Evolutionary conservation across 2,113 vertebrate genomes (phyloP), one percentile per base, ranked within the genome.

Genomic region (Pyxicephalus adspersus): DNA sequence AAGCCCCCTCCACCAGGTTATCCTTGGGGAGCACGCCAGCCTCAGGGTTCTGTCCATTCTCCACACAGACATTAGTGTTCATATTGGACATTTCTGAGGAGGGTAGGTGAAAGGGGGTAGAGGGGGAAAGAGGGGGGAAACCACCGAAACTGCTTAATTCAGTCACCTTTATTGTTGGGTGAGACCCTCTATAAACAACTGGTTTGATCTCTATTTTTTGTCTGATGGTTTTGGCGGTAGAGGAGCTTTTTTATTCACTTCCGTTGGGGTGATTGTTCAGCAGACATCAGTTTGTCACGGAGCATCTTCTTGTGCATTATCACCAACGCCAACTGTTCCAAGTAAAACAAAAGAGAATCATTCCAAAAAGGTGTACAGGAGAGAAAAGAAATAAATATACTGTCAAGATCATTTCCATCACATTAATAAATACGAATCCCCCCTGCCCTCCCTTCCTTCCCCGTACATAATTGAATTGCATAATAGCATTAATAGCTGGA

Each of bases 31-130:
- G 89, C 82, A 96, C 95, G 80, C 96, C 87, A 80, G 96, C 88
- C 81, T 97, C 96, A 72, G 93, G 90, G 85, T 92, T 93, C 87
- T 95, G 95, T 90, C 91, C 93, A 16, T 94, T 96, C 91, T 96
- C 96, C 86, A 96, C 95, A 91, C 96, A 97, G 87, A 97, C 95
- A 64, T 95, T 93, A 93, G 90, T 96, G 95, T 95, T 97, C 94
- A 96, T 92, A 91, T 93, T 94, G 88, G 95, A 94, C 92, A 95
- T 94, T 86, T 91, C 88, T 87, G 58, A 86, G 84, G 88, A 86
- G 88, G 87, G 85, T 86, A 89, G 87, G 85, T 86, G 86, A 87
- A 86, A 85, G 67, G 85, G 77, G 84, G 84, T 67, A 29, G 83
- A 77, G 76, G 57, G 73, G 82, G 51, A 25, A 81, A 84, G 60